Evolutionary conservation across 2,797 vertebrate species (phyloP).

Genomic region (Spinibarbus caldwelli): DNA sequence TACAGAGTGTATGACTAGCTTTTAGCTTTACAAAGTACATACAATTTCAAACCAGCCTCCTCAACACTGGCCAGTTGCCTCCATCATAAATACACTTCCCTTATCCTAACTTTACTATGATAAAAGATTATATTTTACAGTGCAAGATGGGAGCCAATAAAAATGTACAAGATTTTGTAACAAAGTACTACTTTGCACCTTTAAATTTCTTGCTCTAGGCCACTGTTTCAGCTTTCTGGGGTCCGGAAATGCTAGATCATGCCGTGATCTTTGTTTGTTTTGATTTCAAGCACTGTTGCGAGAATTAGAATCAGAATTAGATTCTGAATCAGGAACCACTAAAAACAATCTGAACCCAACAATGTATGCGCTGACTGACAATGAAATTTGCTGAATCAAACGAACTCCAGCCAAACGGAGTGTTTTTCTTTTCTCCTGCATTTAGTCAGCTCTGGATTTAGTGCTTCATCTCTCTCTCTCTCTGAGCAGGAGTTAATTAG

Average conservation of each 20-base stretch:
- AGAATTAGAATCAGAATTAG: background rate
- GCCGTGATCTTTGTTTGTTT: constrained; percentile 1
- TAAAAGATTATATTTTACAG: background rate
- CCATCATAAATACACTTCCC: background rate
- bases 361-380: background rate
- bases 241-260: background rate
- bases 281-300: background rate
- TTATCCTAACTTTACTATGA: no score
- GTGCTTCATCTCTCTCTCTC: constrained; percentile 15
- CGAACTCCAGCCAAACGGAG: constrained; percentile 12
- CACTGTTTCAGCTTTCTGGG: background rate
- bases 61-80: no score
- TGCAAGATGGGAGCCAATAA: background rate
- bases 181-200: background rate
- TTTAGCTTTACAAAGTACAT: background rate
- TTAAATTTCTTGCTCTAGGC: background rate
- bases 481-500: constrained; percentile 64
- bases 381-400: constrained; percentile 44
- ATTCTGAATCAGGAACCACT: constrained; percentile 2
- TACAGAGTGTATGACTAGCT: background rate
- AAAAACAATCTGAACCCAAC: background rate
- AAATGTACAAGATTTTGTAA: background rate
- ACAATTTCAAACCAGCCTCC: no score
- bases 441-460: constrained; percentile 40
- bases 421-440: constrained; percentile 33